Base-by-base conservation (phyloP, 2,888 invertebrate species). In the Xanthia togata region DNA sequence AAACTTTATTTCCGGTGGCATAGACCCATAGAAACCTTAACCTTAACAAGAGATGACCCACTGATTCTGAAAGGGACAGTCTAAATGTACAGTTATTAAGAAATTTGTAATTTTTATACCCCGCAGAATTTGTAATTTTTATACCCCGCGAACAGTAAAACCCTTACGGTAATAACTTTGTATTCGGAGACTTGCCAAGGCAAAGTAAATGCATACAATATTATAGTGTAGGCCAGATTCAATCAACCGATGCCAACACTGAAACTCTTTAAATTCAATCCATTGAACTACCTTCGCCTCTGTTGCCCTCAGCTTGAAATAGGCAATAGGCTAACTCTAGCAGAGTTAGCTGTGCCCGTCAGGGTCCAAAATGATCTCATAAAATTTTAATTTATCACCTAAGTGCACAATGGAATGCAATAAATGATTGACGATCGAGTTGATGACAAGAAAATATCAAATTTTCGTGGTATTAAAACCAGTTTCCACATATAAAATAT, bases 111-210 rank as follows among this genome's bases (percentile, higher is more conserved):
- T n/a, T n/a, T n/a, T n/a, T n/a, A n/a, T n/a, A n/a, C n/a, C n/a
- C n/a, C n/a, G n/a, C n/a, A n/a, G n/a, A n/a, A n/a, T n/a, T n/a
- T n/a, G n/a, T n/a, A n/a, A n/a, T n/a, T n/a, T n/a, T n/a, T n/a
- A n/a, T n/a, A n/a, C n/a, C n/a, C n/a, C n/a, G n/a, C n/a, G n/a
- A n/a, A n/a, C n/a, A n/a, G n/a, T n/a, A n/a, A n/a, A n/a, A n/a
- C n/a, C n/a, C n/a, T n/a, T n/a, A n/a, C n/a, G n/a, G n/a, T n/a
- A n/a, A n/a, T n/a, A n/a, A n/a, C n/a, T n/a, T n/a, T n/a, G n/a
- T n/a, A n/a, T n/a, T n/a, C 31, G 73, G 59, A 59, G 23, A 38
- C 17, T 73, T 70, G 82, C 82, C 81, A 82, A 79, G 8, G 6
- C 44, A 26, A 50, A 67, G 23, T 67, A 74, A 81, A 60, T n/a